Conservation (phyloP, 2,113 vertebrate species). For the Hippocampus guttulatus region DNA sequence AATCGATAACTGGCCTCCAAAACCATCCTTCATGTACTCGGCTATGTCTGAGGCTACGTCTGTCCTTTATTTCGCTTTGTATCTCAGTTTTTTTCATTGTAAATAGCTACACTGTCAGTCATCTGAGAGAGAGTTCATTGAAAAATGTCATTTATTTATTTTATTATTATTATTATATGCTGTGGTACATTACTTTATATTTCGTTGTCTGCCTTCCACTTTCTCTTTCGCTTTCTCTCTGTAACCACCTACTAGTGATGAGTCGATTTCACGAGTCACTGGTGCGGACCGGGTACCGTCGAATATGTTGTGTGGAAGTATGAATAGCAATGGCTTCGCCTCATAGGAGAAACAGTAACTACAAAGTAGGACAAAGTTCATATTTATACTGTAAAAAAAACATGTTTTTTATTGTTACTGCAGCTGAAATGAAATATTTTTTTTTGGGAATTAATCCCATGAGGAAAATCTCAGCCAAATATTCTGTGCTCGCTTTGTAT, state of each 20-base stretch:
- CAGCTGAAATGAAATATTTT: not conserved
- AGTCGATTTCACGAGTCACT: conserved; percentile 68
- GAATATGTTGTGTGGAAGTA: conserved; percentile 49
- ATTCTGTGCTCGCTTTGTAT: not conserved
- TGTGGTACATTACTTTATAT: conserved; percentile 39
- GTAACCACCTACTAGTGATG: conserved; percentile 59
- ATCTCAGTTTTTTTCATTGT: conserved; percentile 21
- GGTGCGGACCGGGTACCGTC: conserved; percentile 63
- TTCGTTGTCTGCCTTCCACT: conserved; percentile 7
- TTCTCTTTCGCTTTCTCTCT: conserved; percentile 31
- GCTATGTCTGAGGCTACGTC: conserved; percentile 25
- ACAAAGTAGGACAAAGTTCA: conserved; percentile 31
- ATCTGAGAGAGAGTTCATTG: conserved; percentile 31
- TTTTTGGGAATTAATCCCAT: not conserved
- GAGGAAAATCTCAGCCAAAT: not conserved
- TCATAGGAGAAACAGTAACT: conserved; percentile 59
- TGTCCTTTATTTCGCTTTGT: conserved; percentile 30
- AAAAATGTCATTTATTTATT: conserved; percentile 22
- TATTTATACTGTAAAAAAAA: conserved; percentile 46
- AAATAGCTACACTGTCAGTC: conserved; percentile 37
- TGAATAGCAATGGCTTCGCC: conserved; percentile 65
- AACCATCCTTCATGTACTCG: conserved; percentile 36
- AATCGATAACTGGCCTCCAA: conserved; percentile 52
- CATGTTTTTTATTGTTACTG: conserved; percentile 41
- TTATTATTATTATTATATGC: conserved; percentile 24